Evolutionary conservation across 2,797 vertebrate genomes (phyloP), one percentile per base, ranked within the genome.

Genomic region (Lutjanus campechanus): DNA sequence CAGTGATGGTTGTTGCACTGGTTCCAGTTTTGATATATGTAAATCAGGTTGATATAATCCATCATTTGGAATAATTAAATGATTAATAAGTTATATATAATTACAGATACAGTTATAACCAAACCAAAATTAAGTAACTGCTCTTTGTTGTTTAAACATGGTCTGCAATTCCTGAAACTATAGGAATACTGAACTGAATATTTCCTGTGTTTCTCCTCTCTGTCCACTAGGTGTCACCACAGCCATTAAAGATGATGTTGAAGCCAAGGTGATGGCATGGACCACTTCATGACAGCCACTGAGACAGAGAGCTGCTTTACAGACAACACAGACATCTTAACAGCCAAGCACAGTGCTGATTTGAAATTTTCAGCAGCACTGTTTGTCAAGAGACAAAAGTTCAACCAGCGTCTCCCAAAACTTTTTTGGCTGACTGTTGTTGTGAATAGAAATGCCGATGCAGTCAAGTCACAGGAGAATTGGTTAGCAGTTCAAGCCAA

Each of bases 221-320:
- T 83, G 11, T 76, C 93, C 94, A 92, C 92, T 83, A 94, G 94
- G 74, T 92, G 93, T 86, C 90, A 80, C 79, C 81, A 74, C 65
- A 78, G 56, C 71, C 84, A 82, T 8, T 83, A 75, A 85, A 86
- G 81, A 93, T 77, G 79, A 0, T 16, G 50, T 9, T 50, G 60
- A 70, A 61, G 73, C 13, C 55, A 68, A 15, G 11, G 20, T 7
- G 62, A 59, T 8, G 63, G 47, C 54, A 70, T 44, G 76, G 81
- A 75, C 55, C 11, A 43, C 65, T 29, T 8, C 46, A n/a, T 77
- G 19, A 59, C 58, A 82, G 15, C 50, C 72, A 60, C 8, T n/a
- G 19, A 67, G 41, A 73, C 54, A 44, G 44, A 68, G 46, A 62
- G 66, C 65, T 15, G 16, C 44, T 65, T 41, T 59, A 47, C 66